Conservation (phyloP, 2,797 vertebrate species). For the Pipistrellus pygmaeus region DNA sequence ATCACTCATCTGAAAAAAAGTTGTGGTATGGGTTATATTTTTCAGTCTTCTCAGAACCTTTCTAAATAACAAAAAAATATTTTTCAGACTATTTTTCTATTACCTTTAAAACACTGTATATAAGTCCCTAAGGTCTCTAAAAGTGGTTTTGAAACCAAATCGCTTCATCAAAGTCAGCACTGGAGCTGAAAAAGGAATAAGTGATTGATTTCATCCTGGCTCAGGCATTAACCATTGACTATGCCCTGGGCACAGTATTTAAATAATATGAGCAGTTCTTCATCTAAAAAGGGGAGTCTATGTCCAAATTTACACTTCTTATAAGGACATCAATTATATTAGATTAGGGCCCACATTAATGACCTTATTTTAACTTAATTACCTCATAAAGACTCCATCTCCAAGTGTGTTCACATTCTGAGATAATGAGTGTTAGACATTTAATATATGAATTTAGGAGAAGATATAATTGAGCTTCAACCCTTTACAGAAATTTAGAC, state of each 20-base stretch:
- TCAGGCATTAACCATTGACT: neutral
- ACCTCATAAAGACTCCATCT: neutral
- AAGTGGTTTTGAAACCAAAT: constrained; percentile 1
- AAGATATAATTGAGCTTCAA: neutral
- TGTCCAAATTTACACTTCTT: neutral
- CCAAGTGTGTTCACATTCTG: neutral
- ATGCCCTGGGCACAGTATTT: neutral
- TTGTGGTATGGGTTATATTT: neutral
- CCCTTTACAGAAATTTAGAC: neutral
- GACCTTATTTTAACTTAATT: neutral
- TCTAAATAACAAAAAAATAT: neutral
- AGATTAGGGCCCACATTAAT: neutral
- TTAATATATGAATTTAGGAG: neutral
- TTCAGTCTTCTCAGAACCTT: neutral
- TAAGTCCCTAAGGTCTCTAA: neutral
- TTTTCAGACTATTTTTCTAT: constrained; percentile 32
- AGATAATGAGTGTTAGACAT: neutral
- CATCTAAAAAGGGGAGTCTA: neutral
- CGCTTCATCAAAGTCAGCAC: constrained; percentile 4
- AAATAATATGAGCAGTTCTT: constrained; percentile 30
- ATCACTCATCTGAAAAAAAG: neutral
- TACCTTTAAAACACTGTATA: neutral
- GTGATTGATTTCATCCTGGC: neutral
- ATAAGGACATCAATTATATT: neutral
- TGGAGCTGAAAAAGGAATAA: neutral